Evolutionary conservation across 2,113 vertebrate species (phyloP).

Genomic region (Pedetes capensis): DNA sequence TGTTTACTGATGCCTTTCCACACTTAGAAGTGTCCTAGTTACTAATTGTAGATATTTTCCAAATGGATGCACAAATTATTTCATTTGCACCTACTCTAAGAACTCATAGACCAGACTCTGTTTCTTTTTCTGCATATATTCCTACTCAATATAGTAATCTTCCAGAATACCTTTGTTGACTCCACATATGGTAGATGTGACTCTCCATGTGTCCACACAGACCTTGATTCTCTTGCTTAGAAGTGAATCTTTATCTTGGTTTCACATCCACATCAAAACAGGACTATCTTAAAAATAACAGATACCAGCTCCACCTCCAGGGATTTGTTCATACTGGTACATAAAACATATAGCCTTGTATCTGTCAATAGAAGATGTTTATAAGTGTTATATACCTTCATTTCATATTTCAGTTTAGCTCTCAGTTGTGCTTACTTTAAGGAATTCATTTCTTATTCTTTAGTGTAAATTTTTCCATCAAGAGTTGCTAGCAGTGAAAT

Average conservation of each 20-base stretch:
- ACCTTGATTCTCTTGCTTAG: neutral
- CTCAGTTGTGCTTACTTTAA: neutral
- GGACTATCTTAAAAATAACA: neutral
- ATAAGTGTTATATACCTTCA: neutral
- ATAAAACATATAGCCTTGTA: neutral
- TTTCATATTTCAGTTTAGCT: neutral
- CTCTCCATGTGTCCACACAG: neutral
- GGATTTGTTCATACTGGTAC: neutral
- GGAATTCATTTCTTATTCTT: too few relatives aligned
- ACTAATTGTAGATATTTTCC: neutral
- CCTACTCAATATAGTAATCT: neutral
- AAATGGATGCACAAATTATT: neutral
- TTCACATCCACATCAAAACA: too few relatives aligned
- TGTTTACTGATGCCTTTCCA: neutral
- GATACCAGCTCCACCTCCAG: neutral
- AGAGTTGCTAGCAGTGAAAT: neutral
- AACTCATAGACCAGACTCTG: neutral
- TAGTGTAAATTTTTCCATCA: neutral
- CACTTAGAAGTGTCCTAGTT: neutral
- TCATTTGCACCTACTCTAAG: neutral
- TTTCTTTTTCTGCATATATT: neutral
- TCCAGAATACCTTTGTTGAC: neutral
- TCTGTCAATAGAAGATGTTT: neutral
- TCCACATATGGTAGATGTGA: accelerated
- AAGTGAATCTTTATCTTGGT: neutral